phyloP scores from a whole-genome alignment of 2,888 invertebrate species.

The Iselma pallidipennis region DNA sequence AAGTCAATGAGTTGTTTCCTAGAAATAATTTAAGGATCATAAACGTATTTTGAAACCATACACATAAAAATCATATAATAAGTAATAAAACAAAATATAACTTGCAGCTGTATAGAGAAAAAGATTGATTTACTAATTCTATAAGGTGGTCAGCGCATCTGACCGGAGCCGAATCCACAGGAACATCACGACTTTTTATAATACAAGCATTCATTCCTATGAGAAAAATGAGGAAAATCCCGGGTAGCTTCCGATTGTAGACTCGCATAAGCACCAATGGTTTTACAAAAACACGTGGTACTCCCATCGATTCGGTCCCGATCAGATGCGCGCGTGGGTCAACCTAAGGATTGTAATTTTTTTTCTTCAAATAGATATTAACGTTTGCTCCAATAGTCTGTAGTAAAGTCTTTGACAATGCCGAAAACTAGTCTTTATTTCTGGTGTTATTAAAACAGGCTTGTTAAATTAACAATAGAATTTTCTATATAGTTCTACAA shows the following conservation, averaged over 20 bases:
- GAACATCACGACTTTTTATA: too few species aligned
- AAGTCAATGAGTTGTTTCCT: slow-evolving; percentile 6
- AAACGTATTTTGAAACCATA: slow-evolving; percentile 6
- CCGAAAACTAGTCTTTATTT: neutral
- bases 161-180: too few species aligned
- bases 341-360: neutral
- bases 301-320: too few species aligned
- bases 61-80: slow-evolving; percentile 19
- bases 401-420: neutral
- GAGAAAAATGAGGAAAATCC: too few species aligned
- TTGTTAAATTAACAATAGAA: slow-evolving; percentile 1
- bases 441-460: neutral
- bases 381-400: neutral
- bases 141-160: slow-evolving; percentile 5
- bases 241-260: too few species aligned
- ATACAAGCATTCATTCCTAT: too few species aligned
- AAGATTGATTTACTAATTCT: slow-evolving; percentile 8
- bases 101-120: slow-evolving; percentile 16
- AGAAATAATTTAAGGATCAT: slow-evolving; percentile 16
- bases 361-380: neutral
- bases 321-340: too few species aligned
- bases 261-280: too few species aligned
- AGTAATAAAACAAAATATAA: slow-evolving; percentile 4
- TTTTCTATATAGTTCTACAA: neutral
- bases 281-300: too few species aligned